phyloP scores from a whole-genome alignment of 2,888 invertebrate genomes.

The Conchocele bisecta region DNA sequence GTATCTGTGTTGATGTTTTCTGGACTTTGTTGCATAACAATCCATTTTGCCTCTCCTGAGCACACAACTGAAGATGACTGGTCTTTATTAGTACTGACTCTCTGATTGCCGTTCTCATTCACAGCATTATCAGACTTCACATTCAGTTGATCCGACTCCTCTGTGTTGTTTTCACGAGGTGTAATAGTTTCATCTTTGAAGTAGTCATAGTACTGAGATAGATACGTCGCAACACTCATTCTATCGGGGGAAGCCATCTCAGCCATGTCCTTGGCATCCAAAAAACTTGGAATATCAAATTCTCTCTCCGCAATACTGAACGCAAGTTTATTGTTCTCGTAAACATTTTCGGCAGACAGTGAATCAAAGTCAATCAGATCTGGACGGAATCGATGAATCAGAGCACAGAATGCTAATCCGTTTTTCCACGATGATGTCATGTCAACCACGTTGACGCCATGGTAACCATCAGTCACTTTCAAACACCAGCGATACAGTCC shows the following conservation, averaged over 20 bases:
- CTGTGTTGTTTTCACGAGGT: too few species aligned
- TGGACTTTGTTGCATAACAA: too few species aligned
- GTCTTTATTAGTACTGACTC: too few species aligned
- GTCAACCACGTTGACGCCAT: conserved; percentile 36
- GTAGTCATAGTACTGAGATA: conserved; percentile 47
- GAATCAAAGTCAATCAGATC: conserved; percentile 52
- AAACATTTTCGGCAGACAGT: conserved; percentile 42
- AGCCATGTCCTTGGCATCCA: conserved; percentile 54
- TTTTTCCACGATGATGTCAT: conserved; percentile 58
- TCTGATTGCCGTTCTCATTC: too few species aligned
- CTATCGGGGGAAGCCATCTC: conserved; percentile 47
- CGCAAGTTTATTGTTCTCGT: conserved; percentile 50
- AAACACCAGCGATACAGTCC: conserved; percentile 51
- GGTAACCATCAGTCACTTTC: conserved; percentile 47
- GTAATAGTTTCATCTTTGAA: conserved; percentile 46
- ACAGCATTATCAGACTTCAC: too few species aligned
- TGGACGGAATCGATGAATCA: conserved; percentile 53
- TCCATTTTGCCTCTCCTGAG: too few species aligned
- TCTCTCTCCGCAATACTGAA: conserved; percentile 48
- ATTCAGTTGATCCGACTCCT: too few species aligned
- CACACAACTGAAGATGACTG: too few species aligned
- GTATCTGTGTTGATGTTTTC: too few species aligned
- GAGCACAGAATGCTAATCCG: conserved; percentile 55
- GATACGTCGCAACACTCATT: conserved; percentile 52
- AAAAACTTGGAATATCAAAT: conserved; percentile 41